Conservation (phyloP, 2,888 invertebrate species). For the Andrena flavipes region DNA sequence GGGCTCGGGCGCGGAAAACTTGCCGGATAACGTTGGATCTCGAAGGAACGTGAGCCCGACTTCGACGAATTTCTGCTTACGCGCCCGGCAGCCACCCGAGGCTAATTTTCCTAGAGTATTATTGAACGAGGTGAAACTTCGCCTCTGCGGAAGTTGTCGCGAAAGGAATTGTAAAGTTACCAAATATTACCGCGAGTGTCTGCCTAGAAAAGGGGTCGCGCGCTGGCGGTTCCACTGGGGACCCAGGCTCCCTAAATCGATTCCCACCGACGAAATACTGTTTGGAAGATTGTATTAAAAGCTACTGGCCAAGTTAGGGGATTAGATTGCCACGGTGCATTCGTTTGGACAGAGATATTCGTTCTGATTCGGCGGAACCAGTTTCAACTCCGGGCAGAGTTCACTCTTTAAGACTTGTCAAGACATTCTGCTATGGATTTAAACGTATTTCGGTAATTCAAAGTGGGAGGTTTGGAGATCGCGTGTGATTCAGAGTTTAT, state of each 20-base stretch:
- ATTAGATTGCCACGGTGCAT: conserved; percentile 2
- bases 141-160: conserved; percentile 18
- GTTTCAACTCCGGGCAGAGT: background rate
- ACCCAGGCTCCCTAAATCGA: background rate
- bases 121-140: conserved; percentile 35
- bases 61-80: conserved; percentile 31
- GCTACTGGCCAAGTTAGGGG: background rate
- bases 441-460: no score
- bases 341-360: background rate
- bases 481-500: no score
- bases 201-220: background rate
- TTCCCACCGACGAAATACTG: background rate
- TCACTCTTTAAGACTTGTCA: background rate
- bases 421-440: no score
- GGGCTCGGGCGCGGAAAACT: conserved; percentile 2
- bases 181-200: conserved; percentile 34
- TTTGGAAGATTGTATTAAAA: background rate
- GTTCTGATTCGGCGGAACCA: background rate
- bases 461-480: no score
- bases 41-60: conserved; percentile 6
- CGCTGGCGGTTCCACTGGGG: background rate
- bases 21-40: background rate
- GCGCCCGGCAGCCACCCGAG: conserved; percentile 6
- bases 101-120: conserved; percentile 47
- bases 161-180: conserved; percentile 42